phyloP scores from a whole-genome alignment of 1,140 invertebrate species.

The Saccostrea glomerata region DNA sequence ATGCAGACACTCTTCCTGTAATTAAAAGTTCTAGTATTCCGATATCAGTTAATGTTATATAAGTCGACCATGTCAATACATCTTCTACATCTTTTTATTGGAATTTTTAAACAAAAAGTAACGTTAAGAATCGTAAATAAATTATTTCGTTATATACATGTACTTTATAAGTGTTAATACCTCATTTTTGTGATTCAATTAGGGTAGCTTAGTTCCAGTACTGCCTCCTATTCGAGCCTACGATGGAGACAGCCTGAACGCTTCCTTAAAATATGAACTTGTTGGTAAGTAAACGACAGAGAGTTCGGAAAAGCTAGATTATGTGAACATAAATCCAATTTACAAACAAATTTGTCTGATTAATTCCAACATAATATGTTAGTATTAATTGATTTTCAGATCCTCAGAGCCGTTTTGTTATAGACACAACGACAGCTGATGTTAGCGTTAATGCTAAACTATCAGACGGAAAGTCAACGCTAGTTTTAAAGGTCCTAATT shows the following conservation, averaged over 20 bases:
- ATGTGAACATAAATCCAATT: too few relatives aligned
- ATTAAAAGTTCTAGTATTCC: neutral
- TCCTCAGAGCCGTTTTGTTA: slow-evolving; percentile 45
- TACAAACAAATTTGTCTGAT: too few relatives aligned
- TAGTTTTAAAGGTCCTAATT: slow-evolving; percentile 51
- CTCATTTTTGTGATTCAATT: neutral
- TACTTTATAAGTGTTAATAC: neutral
- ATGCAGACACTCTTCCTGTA: slow-evolving; percentile 53
- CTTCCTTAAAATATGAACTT: slow-evolving; percentile 55
- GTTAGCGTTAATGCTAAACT: slow-evolving; percentile 45
- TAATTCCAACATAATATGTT: too few relatives aligned
- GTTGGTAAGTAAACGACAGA: slow-evolving; percentile 51
- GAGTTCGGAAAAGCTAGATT: neutral
- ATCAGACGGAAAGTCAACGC: slow-evolving; percentile 19
- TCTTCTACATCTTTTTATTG: too few relatives aligned
- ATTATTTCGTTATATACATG: neutral
- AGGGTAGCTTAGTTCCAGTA: slow-evolving; percentile 53
- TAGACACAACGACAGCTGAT: slow-evolving; percentile 43
- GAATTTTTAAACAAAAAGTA: neutral
- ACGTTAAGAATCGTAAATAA: neutral
- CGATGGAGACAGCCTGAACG: slow-evolving; percentile 58
- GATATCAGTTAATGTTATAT: too few relatives aligned
- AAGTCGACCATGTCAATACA: too few relatives aligned
- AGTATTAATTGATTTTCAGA: slow-evolving; percentile 31
- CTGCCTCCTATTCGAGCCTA: slow-evolving; percentile 54